phyloP scores from a whole-genome alignment of 2,888 invertebrate species.

The Microdon myrmicae region DNA sequence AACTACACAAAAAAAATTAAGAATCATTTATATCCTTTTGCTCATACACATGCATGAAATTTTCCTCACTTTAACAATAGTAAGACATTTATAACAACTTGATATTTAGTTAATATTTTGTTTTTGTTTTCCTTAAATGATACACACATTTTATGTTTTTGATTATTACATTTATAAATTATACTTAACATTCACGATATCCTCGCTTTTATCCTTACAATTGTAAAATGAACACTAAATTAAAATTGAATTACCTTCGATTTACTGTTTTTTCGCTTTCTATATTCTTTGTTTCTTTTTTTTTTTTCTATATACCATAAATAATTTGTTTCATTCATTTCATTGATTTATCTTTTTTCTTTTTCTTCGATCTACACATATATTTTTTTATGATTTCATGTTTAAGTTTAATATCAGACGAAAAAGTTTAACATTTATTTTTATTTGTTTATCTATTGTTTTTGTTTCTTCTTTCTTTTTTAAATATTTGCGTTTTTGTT shows the following conservation, averaged over 20 bases:
- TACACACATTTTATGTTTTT: background rate
- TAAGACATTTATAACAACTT: conserved; percentile 34
- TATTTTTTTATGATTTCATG: conserved; percentile 38
- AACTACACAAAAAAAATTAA: conserved; percentile 8
- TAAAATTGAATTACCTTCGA: conserved; percentile 13
- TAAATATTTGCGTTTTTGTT: conserved; percentile 16
- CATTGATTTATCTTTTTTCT: conserved; percentile 40
- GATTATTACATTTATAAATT: conserved; percentile 10
- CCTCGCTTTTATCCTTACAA: conserved; percentile 29
- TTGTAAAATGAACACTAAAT: conserved; percentile 44
- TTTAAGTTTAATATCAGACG: conserved; percentile 57
- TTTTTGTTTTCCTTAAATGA: background rate
- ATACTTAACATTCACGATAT: conserved; percentile 13
- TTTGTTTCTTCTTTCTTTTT: conserved; percentile 26
- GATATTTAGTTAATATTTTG: conserved; percentile 6
- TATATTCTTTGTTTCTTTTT: conserved; percentile 13
- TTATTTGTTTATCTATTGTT: conserved; percentile 39
- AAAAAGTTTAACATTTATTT: conserved; percentile 56
- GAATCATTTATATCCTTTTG: conserved; percentile 19
- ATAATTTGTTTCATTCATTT: conserved; percentile 16
- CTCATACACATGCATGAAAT: conserved; percentile 26
- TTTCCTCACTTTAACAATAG: conserved; percentile 30
- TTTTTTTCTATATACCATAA: conserved; percentile 35
- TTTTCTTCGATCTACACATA: conserved; percentile 46
- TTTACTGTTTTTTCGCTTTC: background rate